Conservation (phyloP, 2,888 invertebrate species). For the Habroteleia sp. region DNA sequence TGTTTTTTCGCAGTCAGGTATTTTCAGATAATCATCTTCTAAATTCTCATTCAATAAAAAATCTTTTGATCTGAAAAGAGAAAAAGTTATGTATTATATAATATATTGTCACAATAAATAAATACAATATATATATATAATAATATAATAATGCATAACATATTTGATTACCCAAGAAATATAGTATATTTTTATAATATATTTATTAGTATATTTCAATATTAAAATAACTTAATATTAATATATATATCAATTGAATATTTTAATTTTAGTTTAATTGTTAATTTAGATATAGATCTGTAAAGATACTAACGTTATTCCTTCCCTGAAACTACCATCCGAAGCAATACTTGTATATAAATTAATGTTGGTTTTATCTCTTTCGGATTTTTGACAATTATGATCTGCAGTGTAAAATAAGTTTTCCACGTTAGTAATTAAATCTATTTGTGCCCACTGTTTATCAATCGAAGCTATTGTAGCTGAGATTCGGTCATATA, state of each 20-base stretch:
- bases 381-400: slow-evolving; percentile 85
- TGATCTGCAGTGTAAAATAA: slow-evolving; percentile 84
- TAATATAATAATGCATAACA: no score
- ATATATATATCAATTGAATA: neutral
- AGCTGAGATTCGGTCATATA: slow-evolving; percentile 85
- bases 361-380: slow-evolving; percentile 85
- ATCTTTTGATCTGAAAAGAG: slow-evolving; percentile 70
- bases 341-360: slow-evolving; percentile 85
- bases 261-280: neutral
- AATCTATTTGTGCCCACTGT: slow-evolving; percentile 83
- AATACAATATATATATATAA: slow-evolving; percentile 2
- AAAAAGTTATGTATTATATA: no score
- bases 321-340: slow-evolving; percentile 83
- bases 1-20: slow-evolving; percentile 86
- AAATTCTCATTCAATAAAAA: slow-evolving; percentile 73
- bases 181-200: no score
- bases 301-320: slow-evolving; percentile 79
- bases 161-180: no score
- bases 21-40: slow-evolving; percentile 73
- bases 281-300: neutral
- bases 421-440: slow-evolving; percentile 84
- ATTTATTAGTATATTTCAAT: no score
- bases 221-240: neutral
- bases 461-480: slow-evolving; percentile 85
- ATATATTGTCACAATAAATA: no score